Percentiles rank a stretch among this genome's conserved stretches.
Conservation (phyloP, 2,888 invertebrate genomes). For the Homarus gammarus region DNA sequence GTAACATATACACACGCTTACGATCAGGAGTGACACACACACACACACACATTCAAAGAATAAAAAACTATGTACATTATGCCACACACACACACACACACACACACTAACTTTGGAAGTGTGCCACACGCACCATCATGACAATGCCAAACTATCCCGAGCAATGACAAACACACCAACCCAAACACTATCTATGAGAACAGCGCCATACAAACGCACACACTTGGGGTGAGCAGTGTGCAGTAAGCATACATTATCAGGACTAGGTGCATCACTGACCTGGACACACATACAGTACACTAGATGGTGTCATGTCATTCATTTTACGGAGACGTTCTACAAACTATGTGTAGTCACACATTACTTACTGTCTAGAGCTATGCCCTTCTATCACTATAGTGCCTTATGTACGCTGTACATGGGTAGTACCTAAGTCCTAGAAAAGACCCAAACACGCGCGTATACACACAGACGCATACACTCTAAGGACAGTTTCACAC, state of each 20-base stretch:
- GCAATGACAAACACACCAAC: neutral
- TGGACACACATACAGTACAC: too few relatives aligned
- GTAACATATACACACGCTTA: constrained; percentile 14
- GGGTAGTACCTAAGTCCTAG: too few relatives aligned
- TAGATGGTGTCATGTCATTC: too few relatives aligned
- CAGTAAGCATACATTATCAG: too few relatives aligned
- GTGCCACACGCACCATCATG: neutral
- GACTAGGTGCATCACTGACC: too few relatives aligned
- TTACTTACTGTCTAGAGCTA: too few relatives aligned
- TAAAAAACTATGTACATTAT: neutral
- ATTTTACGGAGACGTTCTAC: too few relatives aligned
- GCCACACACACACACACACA: constrained; percentile 1
- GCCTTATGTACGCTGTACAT: too few relatives aligned
- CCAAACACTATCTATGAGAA: too few relatives aligned
- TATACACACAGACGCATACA: neutral
- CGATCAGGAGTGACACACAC: neutral
- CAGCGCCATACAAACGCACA: constrained; percentile 9
- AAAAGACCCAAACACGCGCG: constrained; percentile 24
- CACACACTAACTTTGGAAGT: neutral
- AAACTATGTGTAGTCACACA: too few relatives aligned
- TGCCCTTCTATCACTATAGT: too few relatives aligned
- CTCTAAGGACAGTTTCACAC: neutral
- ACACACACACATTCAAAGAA: neutral
- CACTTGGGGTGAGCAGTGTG: too few relatives aligned
- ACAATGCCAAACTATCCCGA: neutral